Evolutionary conservation across 2,888 invertebrate genomes (phyloP).

Genomic region (Drosophila falleni): DNA sequence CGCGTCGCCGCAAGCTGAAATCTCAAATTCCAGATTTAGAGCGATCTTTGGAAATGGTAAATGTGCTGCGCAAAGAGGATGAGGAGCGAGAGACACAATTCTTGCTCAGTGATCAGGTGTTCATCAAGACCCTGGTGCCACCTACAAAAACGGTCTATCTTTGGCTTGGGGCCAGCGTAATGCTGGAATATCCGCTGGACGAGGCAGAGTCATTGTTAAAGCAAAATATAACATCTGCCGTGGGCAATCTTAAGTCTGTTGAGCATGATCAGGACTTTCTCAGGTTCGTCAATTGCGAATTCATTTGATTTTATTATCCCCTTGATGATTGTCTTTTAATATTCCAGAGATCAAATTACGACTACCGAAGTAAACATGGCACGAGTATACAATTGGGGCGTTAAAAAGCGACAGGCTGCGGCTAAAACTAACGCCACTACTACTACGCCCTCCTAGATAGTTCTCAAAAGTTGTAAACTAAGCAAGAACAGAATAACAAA

Average conservation of each 20-base stretch:
- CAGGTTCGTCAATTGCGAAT: slow-evolving; percentile 86
- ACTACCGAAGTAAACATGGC: slow-evolving; percentile 99
- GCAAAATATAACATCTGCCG: slow-evolving; percentile 94
- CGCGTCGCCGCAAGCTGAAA: slow-evolving; percentile 94
- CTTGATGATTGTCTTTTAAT: not conserved
- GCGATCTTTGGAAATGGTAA: slow-evolving; percentile 95
- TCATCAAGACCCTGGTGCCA: slow-evolving; percentile 92
- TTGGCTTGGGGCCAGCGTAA: slow-evolving; percentile 96
- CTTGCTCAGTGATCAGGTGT: slow-evolving; percentile 96
- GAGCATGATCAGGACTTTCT: slow-evolving; percentile 97
- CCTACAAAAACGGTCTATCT: slow-evolving; percentile 95
- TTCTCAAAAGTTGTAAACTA: slow-evolving; percentile 17
- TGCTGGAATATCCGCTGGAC: slow-evolving; percentile 97
- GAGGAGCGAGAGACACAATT: slow-evolving; percentile 93
- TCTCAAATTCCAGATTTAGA: slow-evolving; percentile 98
- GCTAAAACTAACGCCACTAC: slow-evolving; percentile 84
- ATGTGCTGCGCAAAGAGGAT: slow-evolving; percentile 93
- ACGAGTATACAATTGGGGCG: slow-evolving; percentile 99
- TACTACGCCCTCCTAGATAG: slow-evolving; percentile 53
- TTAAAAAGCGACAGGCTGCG: slow-evolving; percentile 94
- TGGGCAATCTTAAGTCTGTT: slow-evolving; percentile 92
- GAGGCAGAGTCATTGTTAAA: slow-evolving; percentile 94
- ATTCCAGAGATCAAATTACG: slow-evolving; percentile 95
- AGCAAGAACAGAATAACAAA: slow-evolving; percentile 24
- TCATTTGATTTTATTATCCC: not conserved